Evolutionary conservation across 2,888 invertebrate genomes (phyloP).

Genomic region (Asteroscopus sphinx): DNA sequence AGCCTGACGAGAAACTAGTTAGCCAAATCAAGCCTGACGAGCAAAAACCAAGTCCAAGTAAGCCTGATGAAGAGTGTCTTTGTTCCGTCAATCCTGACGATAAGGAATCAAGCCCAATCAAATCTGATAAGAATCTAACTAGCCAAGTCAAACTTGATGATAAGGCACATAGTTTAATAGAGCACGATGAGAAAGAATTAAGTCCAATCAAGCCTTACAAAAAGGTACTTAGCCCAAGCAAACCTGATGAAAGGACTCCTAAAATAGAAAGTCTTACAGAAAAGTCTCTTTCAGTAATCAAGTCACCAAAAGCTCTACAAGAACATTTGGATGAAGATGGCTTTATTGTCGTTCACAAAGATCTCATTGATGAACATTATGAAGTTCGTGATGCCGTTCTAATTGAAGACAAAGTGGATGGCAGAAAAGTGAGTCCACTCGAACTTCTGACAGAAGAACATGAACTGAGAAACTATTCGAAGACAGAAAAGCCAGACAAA

Average conservation of each 20-base stretch:
- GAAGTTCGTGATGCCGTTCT: conserved; percentile 50
- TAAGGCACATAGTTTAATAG: conserved; percentile 24
- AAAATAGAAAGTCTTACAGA: conserved; percentile 10
- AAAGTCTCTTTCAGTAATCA: not conserved
- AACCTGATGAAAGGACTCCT: conserved; percentile 7
- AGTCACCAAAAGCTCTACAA: not conserved
- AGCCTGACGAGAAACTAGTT: not conserved
- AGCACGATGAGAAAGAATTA: conserved; percentile 5
- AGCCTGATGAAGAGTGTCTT: not conserved
- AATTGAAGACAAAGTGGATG: conserved; percentile 24
- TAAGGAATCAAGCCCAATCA: conserved; percentile 27
- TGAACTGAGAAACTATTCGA: conserved; percentile 52
- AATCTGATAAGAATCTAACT: conserved; percentile 20
- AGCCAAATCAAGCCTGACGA: not conserved
- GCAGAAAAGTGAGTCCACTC: not conserved
- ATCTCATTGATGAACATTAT: conserved; percentile 73
- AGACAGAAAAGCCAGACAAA: conserved; percentile 74
- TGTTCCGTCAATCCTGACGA: not conserved
- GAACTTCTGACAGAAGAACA: conserved; percentile 1
- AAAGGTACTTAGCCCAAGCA: conserved; percentile 8
- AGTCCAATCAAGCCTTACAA: conserved; percentile 1
- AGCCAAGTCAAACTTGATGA: conserved; percentile 25
- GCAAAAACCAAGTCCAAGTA: too few relatives aligned
- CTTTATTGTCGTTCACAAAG: conserved; percentile 66
- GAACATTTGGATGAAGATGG: conserved; percentile 44